A percentile compares a stretch with the other conserved stretches of the same genome.
These are phyloP conservation scores for Leuciscus waleckii DNA, from an alignment of 2,797 vertebrate genomes.

Conservation along the genomic window DNA sequence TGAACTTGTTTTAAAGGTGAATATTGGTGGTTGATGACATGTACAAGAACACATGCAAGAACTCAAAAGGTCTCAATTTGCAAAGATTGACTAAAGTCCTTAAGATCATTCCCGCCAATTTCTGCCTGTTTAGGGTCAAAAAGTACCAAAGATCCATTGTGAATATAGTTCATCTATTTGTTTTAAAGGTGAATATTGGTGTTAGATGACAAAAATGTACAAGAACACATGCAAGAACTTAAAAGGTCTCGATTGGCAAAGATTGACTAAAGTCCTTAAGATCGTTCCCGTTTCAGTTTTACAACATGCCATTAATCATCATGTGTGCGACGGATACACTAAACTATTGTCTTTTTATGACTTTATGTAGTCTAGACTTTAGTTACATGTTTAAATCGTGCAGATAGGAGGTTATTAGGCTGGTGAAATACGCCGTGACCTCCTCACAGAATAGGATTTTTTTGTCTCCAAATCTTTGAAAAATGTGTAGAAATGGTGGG, in stretches of 20 bases:
- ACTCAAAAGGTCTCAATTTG: no score
- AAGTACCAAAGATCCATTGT: constrained; percentile 17
- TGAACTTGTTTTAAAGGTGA: constrained; percentile 15
- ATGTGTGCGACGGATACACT: neutral
- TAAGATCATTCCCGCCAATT: neutral
- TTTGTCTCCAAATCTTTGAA: neutral
- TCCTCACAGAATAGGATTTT: neutral
- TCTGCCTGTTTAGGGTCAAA: neutral
- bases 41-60: neutral
- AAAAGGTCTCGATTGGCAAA: neutral
- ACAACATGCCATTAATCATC: neutral
- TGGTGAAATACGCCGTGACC: neutral
- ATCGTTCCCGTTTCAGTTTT: constrained; percentile 49
- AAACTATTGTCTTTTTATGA: constrained; percentile 19
- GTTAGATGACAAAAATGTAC: neutral
- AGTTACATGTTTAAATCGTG: neutral
- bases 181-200: neutral
- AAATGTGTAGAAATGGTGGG: neutral
- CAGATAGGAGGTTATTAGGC: neutral
- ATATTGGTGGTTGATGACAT: neutral
- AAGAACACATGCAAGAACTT: neutral
- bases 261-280: neutral
- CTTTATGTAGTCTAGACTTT: constrained; percentile 9
- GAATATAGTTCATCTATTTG: neutral
- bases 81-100: no score